Conservation (phyloP, 2,888 invertebrate species). For the Chymomyza fuscimana region DNA sequence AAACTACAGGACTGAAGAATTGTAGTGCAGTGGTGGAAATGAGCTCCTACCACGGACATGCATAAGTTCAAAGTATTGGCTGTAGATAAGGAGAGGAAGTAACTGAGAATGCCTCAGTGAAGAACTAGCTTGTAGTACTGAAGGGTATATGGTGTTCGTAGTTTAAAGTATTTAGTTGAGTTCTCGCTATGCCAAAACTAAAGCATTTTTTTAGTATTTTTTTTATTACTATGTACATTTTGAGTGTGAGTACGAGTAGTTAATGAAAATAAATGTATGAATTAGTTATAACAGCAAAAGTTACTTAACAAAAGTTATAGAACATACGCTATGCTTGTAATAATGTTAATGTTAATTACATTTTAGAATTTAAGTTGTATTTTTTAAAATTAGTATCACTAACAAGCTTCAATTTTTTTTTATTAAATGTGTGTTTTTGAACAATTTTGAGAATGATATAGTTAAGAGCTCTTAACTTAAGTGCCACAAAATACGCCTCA, state of each 20-base stretch:
- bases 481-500: slow-evolving; percentile 14
- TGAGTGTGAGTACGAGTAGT: neutral
- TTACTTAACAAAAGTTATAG: neutral
- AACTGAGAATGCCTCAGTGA: too few relatives aligned
- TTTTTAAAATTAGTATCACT: slow-evolving; percentile 79
- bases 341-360: neutral
- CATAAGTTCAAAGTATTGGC: too few relatives aligned
- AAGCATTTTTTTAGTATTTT: slow-evolving; percentile 14
- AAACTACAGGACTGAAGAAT: too few relatives aligned
- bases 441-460: slow-evolving; percentile 16
- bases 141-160: neutral
- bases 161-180: slow-evolving; percentile 11
- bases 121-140: too few relatives aligned
- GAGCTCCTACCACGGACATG: too few relatives aligned
- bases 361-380: slow-evolving; percentile 6
- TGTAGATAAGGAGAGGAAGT: too few relatives aligned
- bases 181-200: slow-evolving; percentile 25
- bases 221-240: neutral
- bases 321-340: neutral
- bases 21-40: too few relatives aligned
- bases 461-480: slow-evolving; percentile 17
- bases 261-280: neutral
- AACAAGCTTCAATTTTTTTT: slow-evolving; percentile 74
- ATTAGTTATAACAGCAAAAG: neutral
- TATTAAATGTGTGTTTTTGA: slow-evolving; percentile 20